phyloP scores from a whole-genome alignment of 1,140 invertebrate genomes.

The Copidosoma floridanum region DNA sequence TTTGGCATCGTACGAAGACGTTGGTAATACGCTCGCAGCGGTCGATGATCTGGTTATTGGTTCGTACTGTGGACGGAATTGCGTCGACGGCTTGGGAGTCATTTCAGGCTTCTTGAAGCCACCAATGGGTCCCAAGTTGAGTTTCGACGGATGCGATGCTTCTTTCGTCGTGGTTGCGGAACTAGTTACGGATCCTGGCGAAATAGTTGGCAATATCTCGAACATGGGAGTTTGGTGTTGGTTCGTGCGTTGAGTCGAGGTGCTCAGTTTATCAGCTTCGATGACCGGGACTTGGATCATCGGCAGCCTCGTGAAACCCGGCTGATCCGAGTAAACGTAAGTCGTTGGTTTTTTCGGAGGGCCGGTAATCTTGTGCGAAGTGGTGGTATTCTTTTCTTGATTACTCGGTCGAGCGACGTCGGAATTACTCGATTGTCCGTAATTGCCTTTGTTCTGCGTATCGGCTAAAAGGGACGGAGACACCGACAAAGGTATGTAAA shows the following conservation, averaged over 20 bases:
- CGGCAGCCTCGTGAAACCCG: constrained; percentile 26
- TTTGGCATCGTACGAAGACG: no score
- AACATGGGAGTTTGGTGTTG: background rate
- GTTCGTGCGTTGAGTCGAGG: constrained; percentile 30
- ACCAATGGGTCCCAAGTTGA: background rate
- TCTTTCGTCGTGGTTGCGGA: background rate
- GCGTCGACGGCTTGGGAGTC: background rate
- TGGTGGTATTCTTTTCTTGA: background rate
- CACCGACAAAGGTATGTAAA: constrained; percentile 10
- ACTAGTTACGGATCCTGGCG: background rate
- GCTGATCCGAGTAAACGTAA: constrained; percentile 31
- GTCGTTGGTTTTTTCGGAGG: background rate
- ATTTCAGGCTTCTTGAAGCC: constrained; percentile 3
- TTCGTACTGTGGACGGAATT: background rate
- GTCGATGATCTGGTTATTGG: background rate
- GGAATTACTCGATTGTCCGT: background rate
- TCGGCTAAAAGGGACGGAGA: background rate
- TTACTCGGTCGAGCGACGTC: background rate
- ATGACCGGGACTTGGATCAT: constrained; percentile 52
- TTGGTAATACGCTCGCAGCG: no score
- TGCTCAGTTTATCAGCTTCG: constrained; percentile 40
- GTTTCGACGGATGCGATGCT: background rate
- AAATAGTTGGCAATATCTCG: constrained; percentile 1
- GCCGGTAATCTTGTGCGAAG: background rate
- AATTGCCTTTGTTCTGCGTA: background rate